Evolutionary conservation across 2,797 vertebrate species (phyloP).

Genomic region (Ataeniobius toweri): DNA sequence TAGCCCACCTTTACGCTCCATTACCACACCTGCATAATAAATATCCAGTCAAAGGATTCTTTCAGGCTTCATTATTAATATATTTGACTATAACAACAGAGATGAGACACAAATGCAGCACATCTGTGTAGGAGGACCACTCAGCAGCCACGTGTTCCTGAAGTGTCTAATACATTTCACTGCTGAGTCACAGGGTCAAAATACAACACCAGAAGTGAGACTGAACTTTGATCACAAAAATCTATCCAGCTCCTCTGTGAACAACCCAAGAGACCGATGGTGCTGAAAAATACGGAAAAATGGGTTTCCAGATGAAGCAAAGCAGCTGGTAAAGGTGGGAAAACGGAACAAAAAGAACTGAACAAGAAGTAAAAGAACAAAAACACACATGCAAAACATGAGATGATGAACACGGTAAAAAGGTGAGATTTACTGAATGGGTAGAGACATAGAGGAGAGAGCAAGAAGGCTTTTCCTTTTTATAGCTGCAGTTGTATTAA

Average conservation of each 20-base stretch:
- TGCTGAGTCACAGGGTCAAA: neutral
- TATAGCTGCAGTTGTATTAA: too few species aligned
- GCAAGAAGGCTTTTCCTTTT: neutral
- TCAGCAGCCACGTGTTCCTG: neutral
- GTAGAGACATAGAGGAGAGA: neutral
- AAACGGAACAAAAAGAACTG: neutral
- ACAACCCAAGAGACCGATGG: too few species aligned
- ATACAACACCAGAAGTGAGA: neutral
- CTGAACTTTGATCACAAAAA: neutral
- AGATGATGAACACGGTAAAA: neutral
- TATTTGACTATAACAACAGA: too few species aligned
- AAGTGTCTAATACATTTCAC: neutral
- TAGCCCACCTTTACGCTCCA: too few species aligned
- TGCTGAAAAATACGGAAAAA: neutral
- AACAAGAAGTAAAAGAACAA: neutral
- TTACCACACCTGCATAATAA: too few species aligned
- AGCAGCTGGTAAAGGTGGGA: neutral
- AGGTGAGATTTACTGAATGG: neutral
- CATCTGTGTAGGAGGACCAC: neutral
- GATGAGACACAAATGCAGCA: neutral
- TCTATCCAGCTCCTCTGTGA: neutral
- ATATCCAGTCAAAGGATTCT: too few species aligned
- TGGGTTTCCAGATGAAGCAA: neutral
- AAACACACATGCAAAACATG: neutral
- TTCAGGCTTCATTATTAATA: too few species aligned